phyloP scores from a whole-genome alignment of 2,113 vertebrate genomes.

The Isurus oxyrinchus region DNA sequence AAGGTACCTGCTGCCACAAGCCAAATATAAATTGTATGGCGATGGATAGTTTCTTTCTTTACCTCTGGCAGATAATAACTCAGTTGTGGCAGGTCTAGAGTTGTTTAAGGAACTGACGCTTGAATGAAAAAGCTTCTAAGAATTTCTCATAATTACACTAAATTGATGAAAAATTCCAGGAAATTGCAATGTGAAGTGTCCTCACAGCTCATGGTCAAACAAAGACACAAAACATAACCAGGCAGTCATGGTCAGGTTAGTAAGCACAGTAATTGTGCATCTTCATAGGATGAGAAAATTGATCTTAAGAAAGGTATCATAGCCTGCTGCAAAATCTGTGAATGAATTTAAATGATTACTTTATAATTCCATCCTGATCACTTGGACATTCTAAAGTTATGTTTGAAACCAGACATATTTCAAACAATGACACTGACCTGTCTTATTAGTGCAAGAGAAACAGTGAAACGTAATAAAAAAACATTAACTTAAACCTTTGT shows the following conservation, averaged over 20 bases:
- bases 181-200: background rate
- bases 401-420: background rate
- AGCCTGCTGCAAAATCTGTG: background rate
- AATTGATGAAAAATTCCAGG: too few relatives aligned
- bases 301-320: background rate
- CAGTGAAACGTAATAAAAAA: background rate
- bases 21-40: background rate
- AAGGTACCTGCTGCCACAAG: too few relatives aligned
- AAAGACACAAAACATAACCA: background rate
- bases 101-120: background rate
- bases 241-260: background rate
- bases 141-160: background rate
- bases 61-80: background rate
- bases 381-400: background rate
- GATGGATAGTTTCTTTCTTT: background rate
- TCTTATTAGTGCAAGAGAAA: background rate
- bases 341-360: background rate
- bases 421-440: background rate
- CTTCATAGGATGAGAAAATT: background rate
- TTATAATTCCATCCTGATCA: background rate
- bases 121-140: background rate
- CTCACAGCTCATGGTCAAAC: background rate
- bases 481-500: background rate
- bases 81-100: background rate
- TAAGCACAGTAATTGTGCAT: background rate